Conservation (phyloP, 2,888 invertebrate species). For the Dynastes hyllus region DNA sequence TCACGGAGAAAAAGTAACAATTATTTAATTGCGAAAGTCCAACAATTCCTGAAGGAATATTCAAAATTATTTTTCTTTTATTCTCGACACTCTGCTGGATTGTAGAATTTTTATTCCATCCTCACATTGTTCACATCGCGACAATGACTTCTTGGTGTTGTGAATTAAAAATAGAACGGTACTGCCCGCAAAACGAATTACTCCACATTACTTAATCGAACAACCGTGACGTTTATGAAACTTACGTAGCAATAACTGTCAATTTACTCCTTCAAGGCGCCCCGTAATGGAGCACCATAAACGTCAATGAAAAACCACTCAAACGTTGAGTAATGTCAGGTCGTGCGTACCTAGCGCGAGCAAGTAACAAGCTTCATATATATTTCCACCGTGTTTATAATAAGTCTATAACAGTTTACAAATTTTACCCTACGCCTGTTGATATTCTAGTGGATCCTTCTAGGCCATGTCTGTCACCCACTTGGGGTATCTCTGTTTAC, state of each 20-base stretch:
- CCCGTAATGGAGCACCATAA: conserved; percentile 14
- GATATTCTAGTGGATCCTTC: conserved; percentile 56
- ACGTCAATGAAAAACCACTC: conserved; percentile 17
- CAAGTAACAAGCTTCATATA: not conserved
- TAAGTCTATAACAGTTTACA: conserved; percentile 63
- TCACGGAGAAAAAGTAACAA: too few species aligned
- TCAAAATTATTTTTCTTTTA: too few species aligned
- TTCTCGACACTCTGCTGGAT: too few species aligned
- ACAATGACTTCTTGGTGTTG: too few species aligned
- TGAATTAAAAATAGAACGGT: too few species aligned
- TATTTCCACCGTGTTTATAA: conserved; percentile 63
- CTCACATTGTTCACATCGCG: too few species aligned
- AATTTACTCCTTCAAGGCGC: conserved; percentile 4
- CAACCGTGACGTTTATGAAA: conserved; percentile 5
- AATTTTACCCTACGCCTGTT: conserved; percentile 56
- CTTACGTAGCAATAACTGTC: conserved; percentile 35
- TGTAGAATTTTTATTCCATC: too few species aligned
- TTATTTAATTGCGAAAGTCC: too few species aligned
- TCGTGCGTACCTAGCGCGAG: not conserved
- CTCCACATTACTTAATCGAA: not conserved
- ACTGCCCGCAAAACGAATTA: too few species aligned
- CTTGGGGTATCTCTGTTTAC: conserved; percentile 60
- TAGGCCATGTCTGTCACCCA: conserved; percentile 60
- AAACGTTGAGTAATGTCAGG: conserved; percentile 30
- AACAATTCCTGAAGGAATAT: too few species aligned